phyloP scores from a whole-genome alignment of 2,113 vertebrate genomes.

The Ornithorhynchus anatinus region DNA sequence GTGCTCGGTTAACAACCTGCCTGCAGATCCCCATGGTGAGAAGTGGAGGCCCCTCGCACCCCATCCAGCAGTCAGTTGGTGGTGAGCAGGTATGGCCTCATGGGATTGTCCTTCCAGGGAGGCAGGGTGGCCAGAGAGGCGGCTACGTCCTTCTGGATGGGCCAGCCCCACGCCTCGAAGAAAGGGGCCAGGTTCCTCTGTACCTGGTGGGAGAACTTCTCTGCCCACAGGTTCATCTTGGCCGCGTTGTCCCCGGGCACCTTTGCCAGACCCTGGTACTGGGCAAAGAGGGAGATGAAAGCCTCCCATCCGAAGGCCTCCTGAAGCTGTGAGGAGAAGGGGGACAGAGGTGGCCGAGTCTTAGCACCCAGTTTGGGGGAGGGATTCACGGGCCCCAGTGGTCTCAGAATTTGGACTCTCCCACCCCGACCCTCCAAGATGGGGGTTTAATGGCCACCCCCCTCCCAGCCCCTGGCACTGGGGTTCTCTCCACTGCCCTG shows the following conservation, averaged over 20 bases:
- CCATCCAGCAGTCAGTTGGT: accelerated
- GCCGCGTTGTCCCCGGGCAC: conserved; percentile 31
- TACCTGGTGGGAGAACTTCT: conserved; percentile 63
- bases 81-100: conserved; percentile 15
- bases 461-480: too few species aligned
- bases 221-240: conserved; percentile 68
- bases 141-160: conserved; percentile 48
- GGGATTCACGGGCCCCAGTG: too few species aligned
- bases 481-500: too few species aligned
- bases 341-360: background rate
- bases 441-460: too few species aligned
- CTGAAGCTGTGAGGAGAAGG: conserved; percentile 55
- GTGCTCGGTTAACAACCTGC: too few species aligned
- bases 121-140: conserved; percentile 45
- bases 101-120: conserved; percentile 60
- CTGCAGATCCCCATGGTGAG: too few species aligned
- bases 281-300: conserved; percentile 53
- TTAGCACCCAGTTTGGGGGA: too few species aligned
- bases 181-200: conserved; percentile 63
- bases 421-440: too few species aligned
- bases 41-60: accelerated
- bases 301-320: conserved; percentile 68
- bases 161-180: conserved; percentile 66
- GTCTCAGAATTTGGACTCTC: too few species aligned
- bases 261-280: conserved; percentile 52